phyloP scores from a whole-genome alignment of 2,888 invertebrate species.

The Eucera pruinosa region DNA sequence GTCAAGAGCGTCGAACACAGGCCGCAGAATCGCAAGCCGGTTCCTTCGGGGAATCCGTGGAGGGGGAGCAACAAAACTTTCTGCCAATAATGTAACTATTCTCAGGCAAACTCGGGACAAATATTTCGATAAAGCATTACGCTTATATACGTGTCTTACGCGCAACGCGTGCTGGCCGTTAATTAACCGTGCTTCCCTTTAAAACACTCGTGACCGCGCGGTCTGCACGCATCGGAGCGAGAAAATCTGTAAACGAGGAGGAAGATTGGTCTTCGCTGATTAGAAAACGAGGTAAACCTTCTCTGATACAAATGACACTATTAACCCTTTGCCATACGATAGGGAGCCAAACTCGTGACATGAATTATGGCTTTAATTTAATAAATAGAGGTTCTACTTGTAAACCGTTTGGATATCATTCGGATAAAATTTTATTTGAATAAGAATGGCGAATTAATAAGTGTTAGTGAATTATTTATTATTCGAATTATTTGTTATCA shows the following conservation, averaged over 20 bases:
- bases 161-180: constrained; percentile 1
- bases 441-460: too few relatives aligned
- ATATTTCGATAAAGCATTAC: neutral
- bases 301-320: constrained; percentile 8
- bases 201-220: constrained; percentile 3
- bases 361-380: too few relatives aligned
- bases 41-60: neutral
- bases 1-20: neutral
- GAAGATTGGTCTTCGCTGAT: constrained; percentile 20
- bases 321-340: too few relatives aligned
- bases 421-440: too few relatives aligned
- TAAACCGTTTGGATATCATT: too few relatives aligned
- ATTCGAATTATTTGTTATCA: too few relatives aligned
- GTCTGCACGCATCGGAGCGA: neutral
- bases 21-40: neutral
- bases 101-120: neutral
- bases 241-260: constrained; percentile 12
- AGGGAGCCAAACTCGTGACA: too few relatives aligned
- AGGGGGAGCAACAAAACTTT: constrained; percentile 10
- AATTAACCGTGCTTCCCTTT: constrained; percentile 26
- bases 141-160: neutral
- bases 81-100: constrained; percentile 9
- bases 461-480: too few relatives aligned
- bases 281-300: constrained; percentile 29
- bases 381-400: too few relatives aligned